These are phyloP conservation scores for Halocynthia roretzi DNA, from an alignment of 23 tunicate genomes.

Conservation along the genomic window DNA sequence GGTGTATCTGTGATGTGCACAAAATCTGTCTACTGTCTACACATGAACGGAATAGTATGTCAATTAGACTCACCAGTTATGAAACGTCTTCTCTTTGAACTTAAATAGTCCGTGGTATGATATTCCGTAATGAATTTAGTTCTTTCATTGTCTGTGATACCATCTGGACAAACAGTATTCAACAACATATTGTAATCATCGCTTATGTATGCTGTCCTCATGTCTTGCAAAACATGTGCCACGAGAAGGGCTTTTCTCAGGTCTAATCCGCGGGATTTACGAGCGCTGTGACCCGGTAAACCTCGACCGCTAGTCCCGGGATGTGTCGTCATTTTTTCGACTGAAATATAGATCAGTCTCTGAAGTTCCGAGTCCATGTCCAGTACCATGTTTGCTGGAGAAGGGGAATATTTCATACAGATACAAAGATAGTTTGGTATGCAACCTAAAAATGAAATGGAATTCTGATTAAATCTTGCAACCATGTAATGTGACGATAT, in stretches of 20 bases:
- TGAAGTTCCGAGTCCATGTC: conserved; percentile 79
- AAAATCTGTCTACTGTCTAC: no score
- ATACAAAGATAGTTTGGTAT: neutral
- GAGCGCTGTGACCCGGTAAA: conserved; percentile 42
- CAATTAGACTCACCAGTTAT: conserved; percentile 6
- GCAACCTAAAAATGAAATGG: no score
- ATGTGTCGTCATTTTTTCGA: conserved; percentile 71
- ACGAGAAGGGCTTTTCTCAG: conserved; percentile 89
- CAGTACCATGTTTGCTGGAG: conserved; percentile 45
- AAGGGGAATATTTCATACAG: neutral
- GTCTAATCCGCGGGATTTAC: conserved; percentile 77
- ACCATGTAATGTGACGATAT: no score
- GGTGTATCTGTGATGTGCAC: no score
- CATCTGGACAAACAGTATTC: conserved; percentile 48
- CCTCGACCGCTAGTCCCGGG: conserved; percentile 40
- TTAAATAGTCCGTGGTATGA: conserved; percentile 17
- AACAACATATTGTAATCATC: conserved; percentile 63
- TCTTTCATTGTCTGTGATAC: conserved; percentile 2
- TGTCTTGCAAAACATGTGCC: conserved; percentile 78
- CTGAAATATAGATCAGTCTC: conserved; percentile 69
- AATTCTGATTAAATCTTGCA: no score
- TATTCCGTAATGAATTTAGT: conserved; percentile 16
- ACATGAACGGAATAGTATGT: neutral
- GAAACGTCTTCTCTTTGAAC: conserved; percentile 2
- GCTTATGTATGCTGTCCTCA: conserved; percentile 63